A percentile compares a stretch with the other conserved stretches of the same genome.
phyloP scores from a whole-genome alignment of 2,797 vertebrate genomes.

The Glyptemys insculpta region DNA sequence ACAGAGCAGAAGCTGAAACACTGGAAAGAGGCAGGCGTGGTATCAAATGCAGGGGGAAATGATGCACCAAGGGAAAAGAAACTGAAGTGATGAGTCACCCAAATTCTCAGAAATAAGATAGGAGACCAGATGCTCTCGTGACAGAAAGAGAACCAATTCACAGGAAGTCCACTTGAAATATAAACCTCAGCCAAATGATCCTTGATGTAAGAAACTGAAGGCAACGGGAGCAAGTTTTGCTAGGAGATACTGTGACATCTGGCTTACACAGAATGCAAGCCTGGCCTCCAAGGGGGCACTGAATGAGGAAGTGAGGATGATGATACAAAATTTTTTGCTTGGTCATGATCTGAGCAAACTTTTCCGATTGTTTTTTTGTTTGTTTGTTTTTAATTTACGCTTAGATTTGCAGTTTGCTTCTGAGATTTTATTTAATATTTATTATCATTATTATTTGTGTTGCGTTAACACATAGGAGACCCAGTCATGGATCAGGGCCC shows the following conservation, averaged over 20 bases:
- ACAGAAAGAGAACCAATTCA: conserved; percentile 21
- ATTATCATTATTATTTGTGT: background rate
- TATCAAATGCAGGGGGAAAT: background rate
- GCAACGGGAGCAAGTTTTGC: conserved; percentile 16
- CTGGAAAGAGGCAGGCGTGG: background rate
- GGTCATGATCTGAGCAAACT: background rate
- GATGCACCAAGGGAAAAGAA: background rate
- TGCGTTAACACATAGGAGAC: background rate
- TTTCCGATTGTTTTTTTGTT: background rate
- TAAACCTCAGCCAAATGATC: accelerated
- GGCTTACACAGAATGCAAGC: background rate
- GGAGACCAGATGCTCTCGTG: background rate
- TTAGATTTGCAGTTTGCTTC: background rate
- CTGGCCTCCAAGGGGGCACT: background rate
- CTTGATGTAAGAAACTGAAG: background rate
- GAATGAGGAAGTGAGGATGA: conserved; percentile 36
- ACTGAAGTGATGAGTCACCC: background rate
- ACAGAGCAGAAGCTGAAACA: background rate
- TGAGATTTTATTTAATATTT: background rate
- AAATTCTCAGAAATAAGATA: background rate
- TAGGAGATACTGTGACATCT: background rate
- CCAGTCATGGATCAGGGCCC: background rate
- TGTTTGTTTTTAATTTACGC: background rate
- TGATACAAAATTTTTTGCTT: background rate
- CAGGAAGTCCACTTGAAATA: background rate